Base-by-base conservation (phyloP, 2,888 invertebrate genomes). In the Oxystoma pomonae region DNA sequence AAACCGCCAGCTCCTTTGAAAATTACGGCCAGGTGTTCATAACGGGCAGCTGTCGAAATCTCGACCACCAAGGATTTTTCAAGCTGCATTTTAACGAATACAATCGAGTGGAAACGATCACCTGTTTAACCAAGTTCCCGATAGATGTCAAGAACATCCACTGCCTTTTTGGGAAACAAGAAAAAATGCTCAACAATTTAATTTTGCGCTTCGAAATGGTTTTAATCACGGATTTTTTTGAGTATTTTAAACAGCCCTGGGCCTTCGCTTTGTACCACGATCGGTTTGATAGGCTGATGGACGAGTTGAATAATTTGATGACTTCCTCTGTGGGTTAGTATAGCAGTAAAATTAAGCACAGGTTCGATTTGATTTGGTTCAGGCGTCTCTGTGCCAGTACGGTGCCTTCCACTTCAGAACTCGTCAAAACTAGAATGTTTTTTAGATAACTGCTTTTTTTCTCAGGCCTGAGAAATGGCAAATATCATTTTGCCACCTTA, bases 141-240 rank as follows among this genome's bases (percentile, higher is more conserved):
- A 85, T 90, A 68, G 82, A 85, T 9, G 74, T 82, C 0, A 83
- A 84, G 49, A 86, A 88, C 65, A 72, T 90, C 16, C 78, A 83
- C 0, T 81, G 84, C 65, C 74, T 92, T 49, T 91, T 87, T 76
- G 91, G 91, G 0, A 86, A 88, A 68, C 91, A 92, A 75, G 90
- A 92, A 71, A 83, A 84, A 19, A 79, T 88, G 71, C 82, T 92
- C 65, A 89, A 91, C 77, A 87, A 89, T 72, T 72, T 92, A 50
- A 79, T 85, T 58, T 74, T 80, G 17, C 83, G 89, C 62, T 90
- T 83, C 75, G 80, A 85, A 80, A 80, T 84, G 77, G 80, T 84
- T 1, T 77, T 85, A 64, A 87, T 92, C 49, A 78, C 81, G 0
- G 90, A 92, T 74, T 82, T 90, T 3, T 89, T 81, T 74, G 82